These are phyloP conservation scores for Hypotaenidia okinawae DNA, from an alignment of 2,797 vertebrate genomes.

Conservation along the genomic window DNA sequence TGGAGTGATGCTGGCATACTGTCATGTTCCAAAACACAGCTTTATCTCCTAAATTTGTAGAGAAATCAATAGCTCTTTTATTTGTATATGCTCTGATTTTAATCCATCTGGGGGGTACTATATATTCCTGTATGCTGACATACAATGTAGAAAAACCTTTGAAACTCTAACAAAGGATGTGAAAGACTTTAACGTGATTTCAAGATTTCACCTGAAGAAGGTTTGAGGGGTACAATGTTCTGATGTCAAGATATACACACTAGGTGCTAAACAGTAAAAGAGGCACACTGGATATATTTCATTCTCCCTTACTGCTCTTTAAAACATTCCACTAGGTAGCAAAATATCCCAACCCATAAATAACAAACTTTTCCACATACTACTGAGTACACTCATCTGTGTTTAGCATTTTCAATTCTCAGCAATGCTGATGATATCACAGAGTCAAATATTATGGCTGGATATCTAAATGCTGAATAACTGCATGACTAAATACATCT, in stretches of 20 bases:
- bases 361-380: neutral
- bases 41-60: neutral
- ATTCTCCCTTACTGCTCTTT: neutral
- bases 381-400: neutral
- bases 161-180: neutral
- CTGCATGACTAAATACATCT: conserved; percentile 22
- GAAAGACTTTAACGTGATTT: neutral
- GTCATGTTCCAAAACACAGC: neutral
- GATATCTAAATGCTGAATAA: conserved; percentile 29
- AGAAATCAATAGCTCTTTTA: neutral
- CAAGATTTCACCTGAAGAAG: neutral
- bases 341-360: neutral
- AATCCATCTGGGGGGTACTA: neutral
- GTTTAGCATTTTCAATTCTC: conserved; percentile 2
- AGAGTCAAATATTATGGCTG: conserved; percentile 28
- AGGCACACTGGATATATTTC: neutral
- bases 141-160: neutral
- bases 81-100: neutral
- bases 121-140: neutral
- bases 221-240: neutral
- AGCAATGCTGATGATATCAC: neutral
- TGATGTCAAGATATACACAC: neutral
- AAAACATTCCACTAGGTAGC: fast-evolving
- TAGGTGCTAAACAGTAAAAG: neutral
- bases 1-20: neutral